These are phyloP conservation scores for Lasioglossum zephyrum DNA, from an alignment of 2,888 invertebrate genomes.

Conservation along the genomic window DNA sequence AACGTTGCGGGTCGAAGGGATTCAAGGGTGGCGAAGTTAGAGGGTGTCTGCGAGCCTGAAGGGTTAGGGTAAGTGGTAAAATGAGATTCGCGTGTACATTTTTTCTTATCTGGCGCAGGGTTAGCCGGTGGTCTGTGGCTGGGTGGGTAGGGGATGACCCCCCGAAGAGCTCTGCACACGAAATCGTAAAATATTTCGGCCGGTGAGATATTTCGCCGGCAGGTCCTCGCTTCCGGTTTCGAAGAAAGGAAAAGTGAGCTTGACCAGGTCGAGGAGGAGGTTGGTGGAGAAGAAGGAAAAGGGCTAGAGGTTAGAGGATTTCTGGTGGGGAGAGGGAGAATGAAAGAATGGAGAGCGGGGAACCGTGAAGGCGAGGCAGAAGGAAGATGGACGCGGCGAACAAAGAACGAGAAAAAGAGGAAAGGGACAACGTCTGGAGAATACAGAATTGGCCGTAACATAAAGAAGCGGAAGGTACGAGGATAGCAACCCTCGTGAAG, in stretches of 20 bases:
- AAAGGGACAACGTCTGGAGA: constrained; percentile 65
- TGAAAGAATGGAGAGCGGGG: constrained; percentile 16
- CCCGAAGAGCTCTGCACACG: constrained; percentile 40
- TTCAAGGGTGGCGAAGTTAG: constrained; percentile 16
- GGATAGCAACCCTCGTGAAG: constrained; percentile 63
- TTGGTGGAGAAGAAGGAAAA: background rate
- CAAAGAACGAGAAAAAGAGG: constrained; percentile 34
- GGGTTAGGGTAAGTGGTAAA: constrained; percentile 51
- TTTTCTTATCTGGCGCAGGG: constrained; percentile 62
- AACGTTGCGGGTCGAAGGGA: constrained; percentile 27
- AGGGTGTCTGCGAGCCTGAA: constrained; percentile 5
- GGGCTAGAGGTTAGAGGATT: constrained; percentile 1
- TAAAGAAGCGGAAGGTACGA: constrained; percentile 70
- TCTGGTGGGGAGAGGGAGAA: constrained; percentile 5
- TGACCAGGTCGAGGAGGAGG: constrained; percentile 33
- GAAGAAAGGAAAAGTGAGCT: constrained; percentile 59
- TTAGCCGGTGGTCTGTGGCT: constrained; percentile 2
- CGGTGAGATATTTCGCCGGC: constrained; percentile 52
- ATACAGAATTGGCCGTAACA: constrained; percentile 74
- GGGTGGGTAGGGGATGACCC: background rate
- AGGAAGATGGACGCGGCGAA: constrained; percentile 19
- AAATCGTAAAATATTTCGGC: constrained; percentile 66
- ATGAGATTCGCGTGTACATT: constrained; percentile 69
- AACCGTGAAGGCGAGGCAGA: constrained; percentile 26
- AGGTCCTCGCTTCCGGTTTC: constrained; percentile 48